These are phyloP conservation scores for Dallia pectoralis DNA, from an alignment of 2,797 vertebrate species.

Conservation along the genomic window DNA sequence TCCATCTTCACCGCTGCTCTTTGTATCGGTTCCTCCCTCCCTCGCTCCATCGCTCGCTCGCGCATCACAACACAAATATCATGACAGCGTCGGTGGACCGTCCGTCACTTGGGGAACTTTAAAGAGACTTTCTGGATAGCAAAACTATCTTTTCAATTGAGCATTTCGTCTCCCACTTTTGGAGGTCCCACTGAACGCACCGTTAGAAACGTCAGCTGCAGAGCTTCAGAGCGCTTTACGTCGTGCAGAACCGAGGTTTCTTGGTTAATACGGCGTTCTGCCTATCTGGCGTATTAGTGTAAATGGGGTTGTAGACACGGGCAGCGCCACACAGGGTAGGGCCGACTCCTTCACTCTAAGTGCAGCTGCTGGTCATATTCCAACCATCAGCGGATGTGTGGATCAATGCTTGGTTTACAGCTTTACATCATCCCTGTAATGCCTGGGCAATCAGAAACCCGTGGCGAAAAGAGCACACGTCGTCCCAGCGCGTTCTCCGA, in stretches of 20 bases:
- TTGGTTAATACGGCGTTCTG: not conserved
- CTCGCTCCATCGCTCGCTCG: too few relatives aligned
- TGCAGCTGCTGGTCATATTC: conserved; percentile 66
- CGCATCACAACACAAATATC: not conserved
- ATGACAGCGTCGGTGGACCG: not conserved
- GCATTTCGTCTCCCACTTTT: too few relatives aligned
- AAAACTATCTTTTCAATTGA: not conserved
- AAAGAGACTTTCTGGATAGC: not conserved
- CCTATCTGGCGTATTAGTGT: not conserved
- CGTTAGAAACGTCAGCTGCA: not conserved
- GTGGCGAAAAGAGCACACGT: conserved; percentile 44
- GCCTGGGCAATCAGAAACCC: conserved; percentile 59
- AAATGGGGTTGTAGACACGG: conserved; percentile 37
- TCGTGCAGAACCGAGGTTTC: not conserved
- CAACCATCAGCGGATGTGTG: conserved; percentile 59
- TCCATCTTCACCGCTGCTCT: conserved; percentile 14
- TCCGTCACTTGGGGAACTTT: not conserved
- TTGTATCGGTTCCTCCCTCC: conserved; percentile 18
- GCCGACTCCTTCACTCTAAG: conserved; percentile 60
- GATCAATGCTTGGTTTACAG: conserved; percentile 70
- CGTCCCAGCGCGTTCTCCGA: not conserved
- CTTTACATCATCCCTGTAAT: conserved; percentile 59
- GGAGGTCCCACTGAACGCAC: too few relatives aligned
- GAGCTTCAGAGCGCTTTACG: too few relatives aligned
- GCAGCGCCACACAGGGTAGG: conserved; percentile 47